phyloP scores from a whole-genome alignment of 2,113 vertebrate species.

The Gorilla gorilla region DNA sequence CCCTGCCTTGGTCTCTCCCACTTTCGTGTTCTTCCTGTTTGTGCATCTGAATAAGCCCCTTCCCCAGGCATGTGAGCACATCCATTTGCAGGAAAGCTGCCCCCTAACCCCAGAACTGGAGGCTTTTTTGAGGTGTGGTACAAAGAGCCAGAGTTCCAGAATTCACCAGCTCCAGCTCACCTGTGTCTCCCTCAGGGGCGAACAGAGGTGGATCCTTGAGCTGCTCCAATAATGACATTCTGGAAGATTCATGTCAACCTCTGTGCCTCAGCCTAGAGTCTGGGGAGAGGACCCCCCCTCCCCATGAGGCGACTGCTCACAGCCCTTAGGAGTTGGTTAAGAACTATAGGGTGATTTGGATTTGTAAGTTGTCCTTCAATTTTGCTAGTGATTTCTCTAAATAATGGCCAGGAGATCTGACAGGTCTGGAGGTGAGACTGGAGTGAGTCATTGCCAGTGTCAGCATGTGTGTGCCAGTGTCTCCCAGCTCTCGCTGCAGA shows the following conservation, averaged over 20 bases:
- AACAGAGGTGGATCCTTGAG: not conserved
- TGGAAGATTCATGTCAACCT: not conserved
- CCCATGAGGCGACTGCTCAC: not conserved
- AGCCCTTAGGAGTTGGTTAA: slow-evolving; percentile 45
- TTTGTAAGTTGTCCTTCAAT: slow-evolving; percentile 72
- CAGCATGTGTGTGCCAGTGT: not conserved
- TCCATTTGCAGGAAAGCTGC: not conserved
- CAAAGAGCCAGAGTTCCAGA: not conserved
- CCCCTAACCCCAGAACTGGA: not conserved
- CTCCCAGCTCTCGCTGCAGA: not conserved
- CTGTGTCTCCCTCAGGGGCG: not conserved
- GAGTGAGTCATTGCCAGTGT: not conserved
- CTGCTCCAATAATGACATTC: not conserved
- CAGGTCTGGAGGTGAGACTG: not conserved
- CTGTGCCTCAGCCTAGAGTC: slow-evolving; percentile 34
- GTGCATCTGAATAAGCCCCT: not conserved
- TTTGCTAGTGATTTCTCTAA: slow-evolving; percentile 62
- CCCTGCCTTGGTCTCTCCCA: not conserved
- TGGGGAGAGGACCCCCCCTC: not conserved
- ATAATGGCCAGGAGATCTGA: not conserved
- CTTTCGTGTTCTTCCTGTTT: not conserved
- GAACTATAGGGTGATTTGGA: slow-evolving; percentile 71
- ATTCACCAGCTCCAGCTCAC: not conserved
- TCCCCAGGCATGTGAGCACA: not conserved
- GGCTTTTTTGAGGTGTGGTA: not conserved